These are phyloP conservation scores for Pterocles orientalis DNA, from an alignment of 2,113 vertebrate species.

Conservation along the genomic window DNA sequence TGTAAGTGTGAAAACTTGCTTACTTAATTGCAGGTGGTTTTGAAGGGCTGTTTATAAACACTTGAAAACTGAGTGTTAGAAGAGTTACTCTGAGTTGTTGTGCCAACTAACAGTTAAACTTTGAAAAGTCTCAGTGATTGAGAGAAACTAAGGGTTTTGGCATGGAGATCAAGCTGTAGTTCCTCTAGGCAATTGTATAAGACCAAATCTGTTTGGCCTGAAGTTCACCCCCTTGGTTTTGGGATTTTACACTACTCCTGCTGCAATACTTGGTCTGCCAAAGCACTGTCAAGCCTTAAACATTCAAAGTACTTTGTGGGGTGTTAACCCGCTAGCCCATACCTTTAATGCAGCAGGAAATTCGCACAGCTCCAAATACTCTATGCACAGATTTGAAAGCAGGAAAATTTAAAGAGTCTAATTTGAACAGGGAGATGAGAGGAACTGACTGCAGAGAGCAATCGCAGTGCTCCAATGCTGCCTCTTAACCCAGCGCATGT, in stretches of 20 bases:
- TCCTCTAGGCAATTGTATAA: background rate
- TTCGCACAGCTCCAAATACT: background rate
- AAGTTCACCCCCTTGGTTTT: background rate
- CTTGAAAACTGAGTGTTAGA: constrained; percentile 16
- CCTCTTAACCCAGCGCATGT: background rate
- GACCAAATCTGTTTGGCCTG: background rate
- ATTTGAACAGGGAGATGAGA: background rate
- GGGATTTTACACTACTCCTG: background rate
- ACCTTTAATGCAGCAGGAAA: background rate
- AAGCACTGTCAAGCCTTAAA: background rate
- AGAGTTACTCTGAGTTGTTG: background rate
- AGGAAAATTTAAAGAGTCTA: background rate
- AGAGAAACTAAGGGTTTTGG: constrained; percentile 9
- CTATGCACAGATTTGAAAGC: background rate
- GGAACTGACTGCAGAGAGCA: background rate
- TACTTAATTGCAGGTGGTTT: constrained; percentile 58
- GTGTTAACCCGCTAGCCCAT: background rate
- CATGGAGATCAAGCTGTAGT: background rate
- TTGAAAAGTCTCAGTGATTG: constrained; percentile 15
- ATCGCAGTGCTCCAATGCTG: background rate
- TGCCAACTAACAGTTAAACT: constrained; percentile 41
- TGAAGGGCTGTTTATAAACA: constrained; percentile 57
- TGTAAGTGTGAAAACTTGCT: constrained; percentile 62
- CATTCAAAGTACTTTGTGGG: background rate
- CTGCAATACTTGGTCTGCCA: background rate